These are phyloP conservation scores for Archivesica marissinica DNA, from an alignment of 1,140 invertebrate species.

Conservation along the genomic window DNA sequence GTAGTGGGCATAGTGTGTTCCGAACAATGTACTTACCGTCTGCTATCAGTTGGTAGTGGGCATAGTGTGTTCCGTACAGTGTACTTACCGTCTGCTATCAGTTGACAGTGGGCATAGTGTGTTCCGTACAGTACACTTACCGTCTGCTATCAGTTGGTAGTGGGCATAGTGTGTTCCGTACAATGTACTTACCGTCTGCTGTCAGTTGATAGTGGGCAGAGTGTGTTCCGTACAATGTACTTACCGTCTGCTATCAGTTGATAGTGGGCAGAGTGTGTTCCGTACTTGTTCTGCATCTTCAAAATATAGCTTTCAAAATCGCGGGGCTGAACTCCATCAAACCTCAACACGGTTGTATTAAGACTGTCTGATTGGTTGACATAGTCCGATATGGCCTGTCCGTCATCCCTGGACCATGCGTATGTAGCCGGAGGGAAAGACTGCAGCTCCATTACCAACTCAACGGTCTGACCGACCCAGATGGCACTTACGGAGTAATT, in stretches of 20 bases:
- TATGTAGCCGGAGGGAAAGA: background rate
- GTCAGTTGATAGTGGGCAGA: too few relatives aligned
- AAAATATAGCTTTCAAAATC: constrained; percentile 41
- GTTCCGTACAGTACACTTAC: too few relatives aligned
- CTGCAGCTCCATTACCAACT: background rate
- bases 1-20: too few relatives aligned
- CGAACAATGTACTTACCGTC: too few relatives aligned
- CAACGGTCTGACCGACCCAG: background rate
- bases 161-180: too few relatives aligned
- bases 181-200: too few relatives aligned
- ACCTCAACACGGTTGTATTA: background rate
- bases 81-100: too few relatives aligned
- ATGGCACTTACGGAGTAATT: background rate
- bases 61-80: too few relatives aligned
- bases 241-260: constrained; percentile 16
- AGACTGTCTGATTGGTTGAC: background rate
- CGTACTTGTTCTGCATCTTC: constrained; percentile 12
- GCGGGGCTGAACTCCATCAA: background rate
- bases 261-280: constrained; percentile 23
- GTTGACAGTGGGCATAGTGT: too few relatives aligned
- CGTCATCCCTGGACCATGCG: constrained; percentile 23
- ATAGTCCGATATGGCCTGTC: background rate
- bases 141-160: too few relatives aligned
- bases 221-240: too few relatives aligned
- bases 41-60: too few relatives aligned